phyloP scores from a whole-genome alignment of 2,113 vertebrate species.

The Pelvicachromis taeniatus region DNA sequence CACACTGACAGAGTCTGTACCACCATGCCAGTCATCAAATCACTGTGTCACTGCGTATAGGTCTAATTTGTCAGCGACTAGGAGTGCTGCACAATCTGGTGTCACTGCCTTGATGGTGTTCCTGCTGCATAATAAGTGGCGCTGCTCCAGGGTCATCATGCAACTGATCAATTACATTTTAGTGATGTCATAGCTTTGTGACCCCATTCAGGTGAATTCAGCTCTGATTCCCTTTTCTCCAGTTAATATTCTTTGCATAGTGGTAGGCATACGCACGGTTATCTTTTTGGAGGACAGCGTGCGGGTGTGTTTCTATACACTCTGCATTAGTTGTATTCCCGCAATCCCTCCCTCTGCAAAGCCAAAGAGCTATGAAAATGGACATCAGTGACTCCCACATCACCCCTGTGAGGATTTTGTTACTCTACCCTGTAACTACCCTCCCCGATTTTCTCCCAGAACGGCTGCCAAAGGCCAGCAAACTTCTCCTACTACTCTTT shows the following conservation, averaged over 20 bases:
- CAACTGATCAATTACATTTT: background rate
- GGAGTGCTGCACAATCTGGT: background rate
- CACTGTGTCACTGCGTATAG: background rate
- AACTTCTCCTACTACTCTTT: background rate
- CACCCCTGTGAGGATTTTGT: background rate
- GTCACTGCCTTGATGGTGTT: background rate
- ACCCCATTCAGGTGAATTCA: background rate
- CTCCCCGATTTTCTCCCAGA: background rate
- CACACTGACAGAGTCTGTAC: background rate
- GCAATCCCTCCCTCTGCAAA: background rate
- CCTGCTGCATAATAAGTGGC: background rate
- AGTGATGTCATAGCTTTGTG: background rate
- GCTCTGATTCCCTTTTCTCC: background rate
- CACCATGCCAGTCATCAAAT: slow-evolving; percentile 3
- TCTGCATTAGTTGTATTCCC: background rate
- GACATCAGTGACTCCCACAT: background rate
- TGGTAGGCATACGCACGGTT: background rate
- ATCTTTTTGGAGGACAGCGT: background rate
- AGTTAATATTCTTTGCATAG: background rate
- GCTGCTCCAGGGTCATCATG: background rate
- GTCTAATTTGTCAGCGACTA: background rate
- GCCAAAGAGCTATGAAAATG: background rate
- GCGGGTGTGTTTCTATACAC: background rate
- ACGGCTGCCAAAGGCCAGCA: background rate
- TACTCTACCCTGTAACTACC: background rate